Conservation (phyloP, 2,888 invertebrate genomes). For the Pristionchus japonicus region DNA sequence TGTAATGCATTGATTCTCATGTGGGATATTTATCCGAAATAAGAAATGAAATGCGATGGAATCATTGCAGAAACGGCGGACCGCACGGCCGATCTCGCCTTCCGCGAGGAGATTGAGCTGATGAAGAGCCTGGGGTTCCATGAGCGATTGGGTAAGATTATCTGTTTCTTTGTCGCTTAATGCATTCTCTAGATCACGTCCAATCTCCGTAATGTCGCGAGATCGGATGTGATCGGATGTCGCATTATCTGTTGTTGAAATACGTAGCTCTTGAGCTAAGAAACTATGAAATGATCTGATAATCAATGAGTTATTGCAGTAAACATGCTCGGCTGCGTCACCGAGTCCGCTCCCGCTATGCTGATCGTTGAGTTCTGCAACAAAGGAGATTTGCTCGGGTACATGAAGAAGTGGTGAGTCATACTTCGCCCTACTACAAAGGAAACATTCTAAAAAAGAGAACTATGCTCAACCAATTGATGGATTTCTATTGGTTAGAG, state of each 20-base stretch:
- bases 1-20: too few relatives aligned
- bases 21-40: too few relatives aligned
- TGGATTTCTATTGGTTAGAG: too few relatives aligned
- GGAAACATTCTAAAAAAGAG: too few relatives aligned
- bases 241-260: too few relatives aligned
- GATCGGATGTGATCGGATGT: too few relatives aligned
- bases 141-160: constrained; percentile 12
- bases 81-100: background rate
- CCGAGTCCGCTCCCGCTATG: background rate
- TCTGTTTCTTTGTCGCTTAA: background rate
- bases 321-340: constrained; percentile 41
- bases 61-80: constrained; percentile 26
- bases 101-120: constrained; percentile 36
- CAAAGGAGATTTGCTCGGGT: constrained; percentile 20
- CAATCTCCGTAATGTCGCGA: too few relatives aligned
- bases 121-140: constrained; percentile 39
- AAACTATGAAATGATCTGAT: background rate
- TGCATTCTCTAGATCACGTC: background rate
- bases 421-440: too few relatives aligned
- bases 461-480: too few relatives aligned
- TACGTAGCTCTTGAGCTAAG: background rate
- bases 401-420: constrained; percentile 74
- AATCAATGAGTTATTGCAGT: background rate
- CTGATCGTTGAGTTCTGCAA: constrained; percentile 37
- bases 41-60: too few relatives aligned